phyloP scores from a whole-genome alignment of 1,140 invertebrate genomes.

The Meloidogyne hapla region DNA sequence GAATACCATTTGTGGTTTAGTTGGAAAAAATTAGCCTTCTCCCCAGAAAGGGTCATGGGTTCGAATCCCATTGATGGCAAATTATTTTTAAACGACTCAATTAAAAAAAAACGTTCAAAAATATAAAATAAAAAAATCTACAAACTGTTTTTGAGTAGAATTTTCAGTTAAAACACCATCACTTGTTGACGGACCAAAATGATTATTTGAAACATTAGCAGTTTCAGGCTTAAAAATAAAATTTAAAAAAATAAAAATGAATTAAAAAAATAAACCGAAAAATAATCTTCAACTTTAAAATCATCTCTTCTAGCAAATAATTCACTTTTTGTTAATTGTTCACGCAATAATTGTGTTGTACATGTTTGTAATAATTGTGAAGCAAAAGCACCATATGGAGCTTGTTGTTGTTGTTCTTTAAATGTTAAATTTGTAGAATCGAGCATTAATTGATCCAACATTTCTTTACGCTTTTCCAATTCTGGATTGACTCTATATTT shows the following conservation, averaged over 20 bases:
- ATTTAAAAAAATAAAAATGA: not conserved
- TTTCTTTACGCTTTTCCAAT: slow-evolving; percentile 29
- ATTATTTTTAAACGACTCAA: not conserved
- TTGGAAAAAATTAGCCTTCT: no score
- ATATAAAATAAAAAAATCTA: not conserved
- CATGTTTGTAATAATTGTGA: slow-evolving; percentile 12
- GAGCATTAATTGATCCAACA: slow-evolving; percentile 11
- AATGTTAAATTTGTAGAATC: not conserved
- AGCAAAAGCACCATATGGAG: slow-evolving; percentile 13
- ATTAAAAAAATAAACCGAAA: not conserved
- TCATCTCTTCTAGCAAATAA: not conserved
- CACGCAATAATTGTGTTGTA: slow-evolving; percentile 3
- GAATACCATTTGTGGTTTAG: no score
- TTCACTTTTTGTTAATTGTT: slow-evolving; percentile 2
- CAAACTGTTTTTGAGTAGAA: not conserved
- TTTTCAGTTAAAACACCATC: not conserved
- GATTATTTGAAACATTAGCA: not conserved
- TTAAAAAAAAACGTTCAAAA: not conserved
- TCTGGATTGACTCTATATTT: slow-evolving; percentile 38
- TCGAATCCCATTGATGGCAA: not conserved
- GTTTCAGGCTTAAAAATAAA: not conserved
- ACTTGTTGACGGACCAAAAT: not conserved
- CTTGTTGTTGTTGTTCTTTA: slow-evolving; percentile 8
- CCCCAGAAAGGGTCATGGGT: not conserved
- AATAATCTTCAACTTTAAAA: not conserved